Conservation (phyloP, 2,888 invertebrate genomes). For the Melanchra persicariae region DNA sequence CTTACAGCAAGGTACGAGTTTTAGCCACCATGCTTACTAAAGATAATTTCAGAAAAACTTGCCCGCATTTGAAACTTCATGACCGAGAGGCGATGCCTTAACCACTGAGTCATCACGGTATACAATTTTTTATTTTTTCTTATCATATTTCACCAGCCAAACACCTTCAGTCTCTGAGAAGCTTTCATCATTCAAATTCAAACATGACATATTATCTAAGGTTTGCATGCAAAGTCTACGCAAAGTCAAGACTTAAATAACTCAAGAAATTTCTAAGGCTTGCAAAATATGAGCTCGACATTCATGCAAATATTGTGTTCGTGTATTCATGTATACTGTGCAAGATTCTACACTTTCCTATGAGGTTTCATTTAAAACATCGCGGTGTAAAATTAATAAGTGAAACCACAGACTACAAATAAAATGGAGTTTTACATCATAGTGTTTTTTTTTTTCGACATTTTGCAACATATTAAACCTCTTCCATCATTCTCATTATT, state of each 20-base stretch:
- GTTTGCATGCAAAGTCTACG: not conserved
- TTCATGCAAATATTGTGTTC: conserved; percentile 34
- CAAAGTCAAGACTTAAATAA: not conserved
- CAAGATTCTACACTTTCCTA: conserved; percentile 31
- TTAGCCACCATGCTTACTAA: too few relatives aligned
- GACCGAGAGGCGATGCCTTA: too few relatives aligned
- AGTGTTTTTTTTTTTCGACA: too few relatives aligned
- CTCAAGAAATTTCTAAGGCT: conserved; percentile 13
- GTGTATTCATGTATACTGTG: conserved; percentile 25
- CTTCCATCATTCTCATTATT: too few relatives aligned
- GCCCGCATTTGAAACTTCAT: too few relatives aligned
- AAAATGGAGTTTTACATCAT: conserved; percentile 19
- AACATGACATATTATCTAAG: not conserved
- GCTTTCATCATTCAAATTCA: not conserved
- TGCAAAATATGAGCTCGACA: conserved; percentile 16
- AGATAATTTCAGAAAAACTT: too few relatives aligned
- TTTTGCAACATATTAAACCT: too few relatives aligned
- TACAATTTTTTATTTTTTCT: too few relatives aligned
- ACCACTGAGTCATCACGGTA: too few relatives aligned
- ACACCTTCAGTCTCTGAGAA: not conserved
- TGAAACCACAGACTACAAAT: not conserved
- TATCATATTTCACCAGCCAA: too few relatives aligned
- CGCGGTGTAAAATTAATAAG: conserved; percentile 27
- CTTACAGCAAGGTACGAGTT: too few relatives aligned
- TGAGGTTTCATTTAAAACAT: conserved; percentile 39